phyloP scores from a whole-genome alignment of 2,113 vertebrate species.

The Sinocyclocheilus grahami region DNA sequence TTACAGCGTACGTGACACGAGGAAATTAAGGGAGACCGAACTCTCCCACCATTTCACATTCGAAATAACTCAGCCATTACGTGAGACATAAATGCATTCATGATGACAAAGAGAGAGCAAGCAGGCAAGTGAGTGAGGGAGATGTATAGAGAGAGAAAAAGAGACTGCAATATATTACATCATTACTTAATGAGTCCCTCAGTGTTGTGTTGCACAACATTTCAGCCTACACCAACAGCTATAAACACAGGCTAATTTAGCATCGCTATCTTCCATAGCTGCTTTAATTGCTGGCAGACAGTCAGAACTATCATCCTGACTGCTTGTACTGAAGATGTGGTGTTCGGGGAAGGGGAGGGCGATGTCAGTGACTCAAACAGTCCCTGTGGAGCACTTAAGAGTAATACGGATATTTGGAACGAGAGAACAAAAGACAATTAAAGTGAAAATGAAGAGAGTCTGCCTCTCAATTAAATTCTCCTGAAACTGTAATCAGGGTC shows the following conservation, averaged over 20 bases:
- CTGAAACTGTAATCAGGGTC: conserved; percentile 6
- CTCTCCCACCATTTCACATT: conserved; percentile 29
- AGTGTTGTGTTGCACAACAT: conserved; percentile 30
- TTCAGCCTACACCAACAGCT: conserved; percentile 25
- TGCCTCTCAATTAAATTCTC: conserved; percentile 12
- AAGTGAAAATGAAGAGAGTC: not conserved
- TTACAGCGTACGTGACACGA: conserved; percentile 7
- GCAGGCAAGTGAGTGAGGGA: not conserved
- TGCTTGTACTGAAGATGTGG: not conserved
- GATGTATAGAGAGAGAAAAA: not conserved
- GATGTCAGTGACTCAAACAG: not conserved
- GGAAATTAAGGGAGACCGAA: conserved; percentile 34
- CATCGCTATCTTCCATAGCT: conserved; percentile 31
- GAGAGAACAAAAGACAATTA: conserved; percentile 41
- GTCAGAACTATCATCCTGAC: conserved; percentile 33
- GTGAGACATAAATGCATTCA: conserved; percentile 24
- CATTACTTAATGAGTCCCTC: conserved; percentile 54
- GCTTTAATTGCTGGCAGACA: conserved; percentile 34
- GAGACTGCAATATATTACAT: conserved; percentile 40
- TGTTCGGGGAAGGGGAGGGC: not conserved
- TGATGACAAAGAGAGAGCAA: conserved; percentile 3
- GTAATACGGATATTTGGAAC: conserved; percentile 40
- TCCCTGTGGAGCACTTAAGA: conserved; percentile 42
- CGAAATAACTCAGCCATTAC: conserved; percentile 34
- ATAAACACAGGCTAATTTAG: conserved; percentile 55